Conservation (phyloP, 2,113 vertebrate species). For the Phocoena sinus region DNA sequence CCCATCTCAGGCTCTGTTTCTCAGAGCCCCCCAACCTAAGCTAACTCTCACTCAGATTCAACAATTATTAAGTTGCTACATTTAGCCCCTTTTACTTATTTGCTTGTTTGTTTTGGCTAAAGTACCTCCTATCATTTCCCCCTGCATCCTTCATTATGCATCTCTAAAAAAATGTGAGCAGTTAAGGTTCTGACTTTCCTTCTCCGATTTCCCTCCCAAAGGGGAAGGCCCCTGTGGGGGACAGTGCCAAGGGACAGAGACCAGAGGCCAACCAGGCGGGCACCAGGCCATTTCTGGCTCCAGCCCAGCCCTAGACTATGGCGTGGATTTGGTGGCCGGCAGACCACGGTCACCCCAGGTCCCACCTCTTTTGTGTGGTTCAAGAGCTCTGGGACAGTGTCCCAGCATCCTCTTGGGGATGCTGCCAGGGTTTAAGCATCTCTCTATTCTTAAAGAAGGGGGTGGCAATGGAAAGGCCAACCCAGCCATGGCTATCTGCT, state of each 20-base stretch:
- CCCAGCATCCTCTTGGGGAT: background rate
- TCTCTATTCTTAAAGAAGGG: background rate
- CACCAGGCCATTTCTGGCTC: background rate
- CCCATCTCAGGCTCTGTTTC: background rate
- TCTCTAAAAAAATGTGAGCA: background rate
- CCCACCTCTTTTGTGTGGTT: background rate
- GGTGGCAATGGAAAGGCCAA: background rate
- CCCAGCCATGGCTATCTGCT: background rate
- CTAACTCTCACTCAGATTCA: background rate
- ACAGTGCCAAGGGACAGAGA: background rate
- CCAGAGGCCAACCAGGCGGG: background rate
- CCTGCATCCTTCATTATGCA: background rate
- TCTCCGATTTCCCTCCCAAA: background rate
- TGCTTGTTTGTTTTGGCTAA: background rate
- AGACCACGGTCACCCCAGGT: background rate
- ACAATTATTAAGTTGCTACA: background rate
- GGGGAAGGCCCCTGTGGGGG: background rate
- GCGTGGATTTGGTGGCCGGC: background rate
- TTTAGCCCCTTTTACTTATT: background rate
- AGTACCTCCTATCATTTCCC: background rate
- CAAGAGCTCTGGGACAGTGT: background rate
- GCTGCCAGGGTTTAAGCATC: background rate
- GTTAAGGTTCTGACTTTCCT: conserved; percentile 10
- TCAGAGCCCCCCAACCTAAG: background rate
- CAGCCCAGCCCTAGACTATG: conserved; percentile 9